Evolutionary conservation across 2,113 vertebrate genomes (phyloP), one percentile per base, ranked within the genome.

Genomic region (Eptesicus fuscus): DNA sequence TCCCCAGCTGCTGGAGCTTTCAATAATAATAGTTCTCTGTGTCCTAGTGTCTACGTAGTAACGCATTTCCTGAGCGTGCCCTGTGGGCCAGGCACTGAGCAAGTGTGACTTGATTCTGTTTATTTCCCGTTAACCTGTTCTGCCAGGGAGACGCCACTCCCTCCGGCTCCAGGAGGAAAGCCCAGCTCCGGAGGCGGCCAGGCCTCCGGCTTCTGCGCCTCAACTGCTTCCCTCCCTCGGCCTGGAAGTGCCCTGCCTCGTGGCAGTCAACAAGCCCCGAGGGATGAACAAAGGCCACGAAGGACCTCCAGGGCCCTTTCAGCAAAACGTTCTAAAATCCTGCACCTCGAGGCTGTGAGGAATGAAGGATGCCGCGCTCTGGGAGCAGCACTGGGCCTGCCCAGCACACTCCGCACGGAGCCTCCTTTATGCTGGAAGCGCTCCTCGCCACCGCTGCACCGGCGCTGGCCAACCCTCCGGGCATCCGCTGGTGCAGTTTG

Each of bases 341-440:
- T 42, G 14, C 10, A 25, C 25, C 18, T 59, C 2, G 2, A 56
- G 2, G 2, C 53, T 51, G 8, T 13, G 11, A 84, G 40, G 37
- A 77, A 61, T 5, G 47, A 71, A 20, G 0, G n/a, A 7, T 8
- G 22, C 14, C 8, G 65, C 16, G 14, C 37, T 20, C 30, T 16
- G 49, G 47, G 53, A 32, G 5, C 47, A 4, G 59, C 23, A 8
- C 13, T 9, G 4, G 13, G 7, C 78, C 42, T 59, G 0, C 22
- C 40, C 16, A 0, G 6, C 2, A 1, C 18, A 49, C 25, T 63
- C 9, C 0, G 1, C 22, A 10, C 8, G 35, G 59, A 10, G 4
- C 28, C 18, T 9, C 49, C 35, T n/a, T 61, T 28, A 59, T 10
- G 32, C 30, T 74, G 20, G 17, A 32, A 59, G 22, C n/a, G 2